Conservation (phyloP, 2,113 vertebrate species). For the Vulpes vulpes region DNA sequence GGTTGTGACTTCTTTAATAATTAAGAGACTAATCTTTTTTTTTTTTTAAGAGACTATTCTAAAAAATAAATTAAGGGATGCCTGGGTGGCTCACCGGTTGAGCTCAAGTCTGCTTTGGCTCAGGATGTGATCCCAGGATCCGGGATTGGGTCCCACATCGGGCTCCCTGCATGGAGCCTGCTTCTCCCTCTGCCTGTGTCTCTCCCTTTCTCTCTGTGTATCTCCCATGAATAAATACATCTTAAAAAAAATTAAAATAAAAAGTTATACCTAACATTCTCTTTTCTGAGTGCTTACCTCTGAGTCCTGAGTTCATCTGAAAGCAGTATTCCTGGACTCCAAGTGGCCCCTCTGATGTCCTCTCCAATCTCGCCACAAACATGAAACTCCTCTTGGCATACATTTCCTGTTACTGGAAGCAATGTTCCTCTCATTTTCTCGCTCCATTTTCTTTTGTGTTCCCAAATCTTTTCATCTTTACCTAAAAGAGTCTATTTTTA, state of each 20-base stretch:
- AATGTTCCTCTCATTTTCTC: background rate
- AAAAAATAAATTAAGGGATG: background rate
- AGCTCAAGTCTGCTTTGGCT: too few relatives aligned
- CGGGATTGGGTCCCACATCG: too few relatives aligned
- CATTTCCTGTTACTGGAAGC: background rate
- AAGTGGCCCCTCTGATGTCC: background rate
- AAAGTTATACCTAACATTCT: background rate
- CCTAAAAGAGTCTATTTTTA: background rate
- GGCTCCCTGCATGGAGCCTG: too few relatives aligned
- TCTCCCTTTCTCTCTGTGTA: too few relatives aligned
- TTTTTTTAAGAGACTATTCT: background rate
- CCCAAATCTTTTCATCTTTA: conserved; percentile 24
- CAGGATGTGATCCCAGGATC: too few relatives aligned
- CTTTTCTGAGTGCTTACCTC: background rate
- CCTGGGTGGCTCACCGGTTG: too few relatives aligned
- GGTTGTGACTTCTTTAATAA: background rate
- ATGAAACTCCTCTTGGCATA: background rate
- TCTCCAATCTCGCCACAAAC: background rate
- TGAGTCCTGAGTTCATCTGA: background rate
- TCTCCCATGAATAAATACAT: too few relatives aligned
- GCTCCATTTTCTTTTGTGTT: background rate
- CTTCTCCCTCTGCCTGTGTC: too few relatives aligned
- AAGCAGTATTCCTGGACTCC: background rate
- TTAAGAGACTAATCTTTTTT: background rate
- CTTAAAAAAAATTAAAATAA: background rate